A percentile compares a stretch with the other conserved stretches of the same genome.
phyloP scores from a whole-genome alignment of 2,113 vertebrate species.

The Reinhardtius hippoglossoides region DNA sequence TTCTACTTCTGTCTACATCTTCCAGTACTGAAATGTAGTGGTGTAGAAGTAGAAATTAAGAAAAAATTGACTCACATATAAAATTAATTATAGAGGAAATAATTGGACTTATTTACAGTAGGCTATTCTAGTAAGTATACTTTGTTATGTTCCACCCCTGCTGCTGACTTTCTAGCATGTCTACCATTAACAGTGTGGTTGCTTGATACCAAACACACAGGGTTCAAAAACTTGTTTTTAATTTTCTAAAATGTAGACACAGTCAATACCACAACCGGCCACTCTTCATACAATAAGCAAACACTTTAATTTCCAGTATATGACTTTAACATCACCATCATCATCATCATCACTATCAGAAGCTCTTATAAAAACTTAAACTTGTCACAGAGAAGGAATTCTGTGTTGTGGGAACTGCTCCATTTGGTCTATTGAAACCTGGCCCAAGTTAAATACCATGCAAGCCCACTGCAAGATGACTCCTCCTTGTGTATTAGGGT shows the following conservation, averaged over 20 bases:
- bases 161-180: no score
- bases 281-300: no score
- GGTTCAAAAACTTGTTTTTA: background rate
- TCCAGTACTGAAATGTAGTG: background rate
- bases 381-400: background rate
- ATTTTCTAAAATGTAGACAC: no score
- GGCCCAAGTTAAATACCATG: conserved; percentile 37
- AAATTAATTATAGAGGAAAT: no score
- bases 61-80: no score
- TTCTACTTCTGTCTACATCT: no score
- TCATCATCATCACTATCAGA: background rate
- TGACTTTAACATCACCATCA: background rate
- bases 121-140: no score
- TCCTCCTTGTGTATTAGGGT: conserved; percentile 65
- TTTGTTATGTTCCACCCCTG: no score
- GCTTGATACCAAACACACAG: background rate
- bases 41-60: no score
- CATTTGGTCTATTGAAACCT: conserved; percentile 37
- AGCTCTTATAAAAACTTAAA: background rate
- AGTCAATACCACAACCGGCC: background rate
- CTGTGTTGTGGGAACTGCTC: conserved; percentile 12
- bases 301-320: no score
- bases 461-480: conserved; percentile 63
- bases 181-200: background rate
- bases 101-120: no score